Base-by-base conservation (phyloP, 2,797 vertebrate genomes). In the Mallotus villosus region DNA sequence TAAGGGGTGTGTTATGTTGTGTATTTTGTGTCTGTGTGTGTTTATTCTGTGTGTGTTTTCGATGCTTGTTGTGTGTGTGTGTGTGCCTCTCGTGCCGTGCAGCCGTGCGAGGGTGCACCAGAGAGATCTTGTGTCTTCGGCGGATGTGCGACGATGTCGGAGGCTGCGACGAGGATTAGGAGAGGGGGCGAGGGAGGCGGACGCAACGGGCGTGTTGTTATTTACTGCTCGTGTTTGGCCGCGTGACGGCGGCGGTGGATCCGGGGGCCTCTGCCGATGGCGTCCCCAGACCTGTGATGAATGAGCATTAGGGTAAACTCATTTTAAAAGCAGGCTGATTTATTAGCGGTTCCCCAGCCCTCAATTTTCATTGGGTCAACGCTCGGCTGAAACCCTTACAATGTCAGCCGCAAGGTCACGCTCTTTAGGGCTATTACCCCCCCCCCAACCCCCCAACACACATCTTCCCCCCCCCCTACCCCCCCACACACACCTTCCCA, bases 321-420 rank as follows among this genome's bases (percentile, higher is more conserved):
- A 98, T 99, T 99, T 99, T 98, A 98, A 98, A 98, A 97, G 95
- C 95, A 95, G 94, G 93, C 95, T 98, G 97, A 99, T 99, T 99
- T 99, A 99, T 99, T 97, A 97, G 95, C 88, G 68, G 81, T 79
- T 7, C 34, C 8, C 91, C 86, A 94, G 95, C 96, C 96, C 96
- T 98, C 96, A 93, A 97, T 98, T 99, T 97, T 95, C 95, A 98
- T 97, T 96, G 97, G 97, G 96, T 99, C 96, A 97, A 89, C 94
- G 95, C 96, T 95, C 95, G 96, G 95, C 94, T 96, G 94, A 96
- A 98, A 65, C 96, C 95, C 94, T 79, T 93, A 95, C 97, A 99
- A 97, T 97, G 98, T 99, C 97, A 95, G 94, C 92, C 91, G 92
- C 96, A 99, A 99, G 98, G 97, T 99, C 96, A 96, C 91, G 88